A percentile compares a stretch with the other conserved stretches of the same genome.
phyloP scores from a whole-genome alignment of 1,140 invertebrate species.

The Hypsibius dujardini region DNA sequence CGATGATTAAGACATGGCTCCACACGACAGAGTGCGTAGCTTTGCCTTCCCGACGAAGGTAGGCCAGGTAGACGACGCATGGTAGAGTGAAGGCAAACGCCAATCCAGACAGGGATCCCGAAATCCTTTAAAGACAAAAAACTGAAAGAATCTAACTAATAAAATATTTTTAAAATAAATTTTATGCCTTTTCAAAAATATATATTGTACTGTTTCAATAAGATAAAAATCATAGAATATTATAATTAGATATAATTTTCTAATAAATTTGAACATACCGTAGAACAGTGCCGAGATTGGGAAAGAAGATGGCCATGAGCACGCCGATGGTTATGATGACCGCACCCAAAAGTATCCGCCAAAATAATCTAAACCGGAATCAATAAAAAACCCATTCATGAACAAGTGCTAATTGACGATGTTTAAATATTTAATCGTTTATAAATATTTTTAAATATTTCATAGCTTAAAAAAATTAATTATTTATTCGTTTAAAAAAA shows the following conservation, averaged over 20 bases:
- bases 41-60: conserved; percentile 42
- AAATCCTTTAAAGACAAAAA: conserved; percentile 45
- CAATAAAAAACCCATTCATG: conserved; percentile 17
- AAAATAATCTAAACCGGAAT: conserved; percentile 29
- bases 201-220: conserved; percentile 16
- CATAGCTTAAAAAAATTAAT: too few relatives aligned
- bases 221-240: too few relatives aligned
- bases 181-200: not conserved
- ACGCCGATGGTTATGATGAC: conserved; percentile 46
- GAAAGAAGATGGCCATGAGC: conserved; percentile 62
- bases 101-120: conserved; percentile 66
- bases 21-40: conserved; percentile 39
- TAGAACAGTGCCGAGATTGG: conserved; percentile 66
- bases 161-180: not conserved
- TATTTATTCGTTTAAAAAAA: too few relatives aligned
- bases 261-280: conserved; percentile 38
- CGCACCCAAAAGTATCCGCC: conserved; percentile 35
- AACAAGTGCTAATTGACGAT: not conserved
- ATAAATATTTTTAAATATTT: too few relatives aligned
- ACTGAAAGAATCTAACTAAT: not conserved
- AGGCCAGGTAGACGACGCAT: conserved; percentile 50
- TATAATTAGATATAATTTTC: too few relatives aligned
- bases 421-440: conserved; percentile 16
- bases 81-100: conserved; percentile 70
- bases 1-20: conserved; percentile 44